Base-by-base conservation (phyloP, 2,797 vertebrate genomes). In the Dromococcyx pavoninus region DNA sequence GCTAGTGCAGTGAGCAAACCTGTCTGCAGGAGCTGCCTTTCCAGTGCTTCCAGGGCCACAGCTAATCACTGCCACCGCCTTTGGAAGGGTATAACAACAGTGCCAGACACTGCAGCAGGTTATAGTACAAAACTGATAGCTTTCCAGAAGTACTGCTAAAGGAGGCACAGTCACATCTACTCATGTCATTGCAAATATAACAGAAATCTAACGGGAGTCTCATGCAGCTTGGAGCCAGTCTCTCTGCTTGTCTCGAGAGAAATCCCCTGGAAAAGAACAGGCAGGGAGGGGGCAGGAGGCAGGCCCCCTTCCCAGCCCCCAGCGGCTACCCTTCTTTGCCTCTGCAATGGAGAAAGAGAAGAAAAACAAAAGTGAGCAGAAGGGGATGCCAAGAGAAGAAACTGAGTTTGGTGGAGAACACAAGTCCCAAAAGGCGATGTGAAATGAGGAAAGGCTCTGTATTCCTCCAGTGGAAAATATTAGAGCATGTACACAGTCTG, bases 381-480 rank as follows among this genome's bases (percentile, higher is more conserved):
- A 54, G 37, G 33, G 76, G 43, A 69, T 77, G 35, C 64, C 84
- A 61, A 72, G 54, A 57, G 80, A 71, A 91, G 60, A 89, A 78
- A 46, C 70, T 9, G 33, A 58, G n/a, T 66, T 88, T 2, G 1
- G 53, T 85, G 71, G 41, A 67, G 72, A 89, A 91, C 76, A 33
- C 50, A 44, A 91, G 89, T 76, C 65, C 53, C 53, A 39, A 28
- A 94, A 82, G 61, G 35, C 7, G 0, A 54, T 51, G 44, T 57
- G 64, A 88, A 93, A 93, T 79, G 82, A 92, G 44, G 57, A 88
- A 92, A 91, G 44, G 13, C 73, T 94, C 83, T 89, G 28, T 89
- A 41, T 88, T 93, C 53, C 87, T 92, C 62, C 67, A 48, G 71
- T 67, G 89, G 92, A 96, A 97, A 96, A 70, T 94, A 60, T 81